Percentiles rank a stretch among this genome's conserved stretches.
phyloP scores from a whole-genome alignment of 2,888 invertebrate genomes.

The Drosophila ezoana region DNA sequence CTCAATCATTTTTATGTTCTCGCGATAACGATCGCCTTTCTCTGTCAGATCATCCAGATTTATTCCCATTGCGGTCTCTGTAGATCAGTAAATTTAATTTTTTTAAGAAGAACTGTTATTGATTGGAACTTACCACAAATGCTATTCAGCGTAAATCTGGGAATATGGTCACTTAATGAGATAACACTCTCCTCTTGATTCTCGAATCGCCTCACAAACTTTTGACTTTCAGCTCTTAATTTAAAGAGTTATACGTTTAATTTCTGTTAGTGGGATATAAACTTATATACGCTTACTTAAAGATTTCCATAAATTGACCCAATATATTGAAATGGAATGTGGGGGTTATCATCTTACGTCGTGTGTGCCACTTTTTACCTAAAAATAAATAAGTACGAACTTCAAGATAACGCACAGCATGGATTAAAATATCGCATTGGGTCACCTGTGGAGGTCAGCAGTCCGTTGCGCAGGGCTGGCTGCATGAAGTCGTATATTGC shows the following conservation, averaged over 20 bases:
- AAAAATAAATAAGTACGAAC: background rate
- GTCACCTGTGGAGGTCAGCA: conserved; percentile 67
- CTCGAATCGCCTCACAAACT: conserved; percentile 60
- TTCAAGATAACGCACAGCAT: no score
- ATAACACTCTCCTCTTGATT: conserved; percentile 40
- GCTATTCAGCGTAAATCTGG: conserved; percentile 75
- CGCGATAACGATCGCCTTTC: conserved; percentile 73
- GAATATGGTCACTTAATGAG: conserved; percentile 68
- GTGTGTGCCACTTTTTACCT: conserved; percentile 77
- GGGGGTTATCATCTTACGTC: conserved; percentile 61
- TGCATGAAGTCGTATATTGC: conserved; percentile 66
- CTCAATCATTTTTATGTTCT: conserved; percentile 67
- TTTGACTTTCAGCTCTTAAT: conserved; percentile 74
- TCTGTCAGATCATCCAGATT: conserved; percentile 71
- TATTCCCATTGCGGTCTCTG: conserved; percentile 81
- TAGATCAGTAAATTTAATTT: background rate
- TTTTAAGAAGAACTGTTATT: background rate
- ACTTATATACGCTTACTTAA: conserved; percentile 58
- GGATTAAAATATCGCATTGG: background rate
- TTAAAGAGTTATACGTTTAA: background rate
- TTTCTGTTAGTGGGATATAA: no score
- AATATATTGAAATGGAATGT: conserved; percentile 81
- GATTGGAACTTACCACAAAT: conserved; percentile 67
- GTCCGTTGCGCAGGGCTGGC: conserved; percentile 72
- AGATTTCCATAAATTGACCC: conserved; percentile 76